A percentile compares a stretch with the other conserved stretches of the same genome.
These are phyloP conservation scores for Etheostoma nigrum DNA, from an alignment of 2,797 vertebrate genomes.

Conservation along the genomic window DNA sequence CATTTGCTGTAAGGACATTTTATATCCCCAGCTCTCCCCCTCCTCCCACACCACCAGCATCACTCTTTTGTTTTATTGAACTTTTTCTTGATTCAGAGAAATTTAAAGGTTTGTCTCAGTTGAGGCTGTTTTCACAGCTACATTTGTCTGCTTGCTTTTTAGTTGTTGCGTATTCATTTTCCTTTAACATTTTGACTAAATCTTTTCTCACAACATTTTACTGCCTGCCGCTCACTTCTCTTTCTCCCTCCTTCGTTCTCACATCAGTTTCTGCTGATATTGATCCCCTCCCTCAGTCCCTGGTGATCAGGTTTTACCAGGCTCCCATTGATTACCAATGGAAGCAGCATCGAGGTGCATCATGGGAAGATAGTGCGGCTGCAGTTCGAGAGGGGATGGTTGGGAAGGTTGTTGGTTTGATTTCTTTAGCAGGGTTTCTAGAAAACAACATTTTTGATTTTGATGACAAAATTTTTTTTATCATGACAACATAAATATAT, in stretches of 20 bases:
- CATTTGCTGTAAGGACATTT: conserved; percentile 71
- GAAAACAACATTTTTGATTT: background rate
- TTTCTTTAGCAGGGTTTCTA: conserved; percentile 14
- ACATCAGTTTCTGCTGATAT: conserved; percentile 75
- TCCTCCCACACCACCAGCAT: background rate
- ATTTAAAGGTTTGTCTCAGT: background rate
- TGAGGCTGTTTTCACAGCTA: background rate
- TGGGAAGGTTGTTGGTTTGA: conserved; percentile 54
- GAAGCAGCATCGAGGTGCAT: conserved; percentile 63
- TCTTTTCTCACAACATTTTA: conserved; percentile 46
- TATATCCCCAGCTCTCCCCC: background rate
- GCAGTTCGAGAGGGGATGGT: conserved; percentile 23
- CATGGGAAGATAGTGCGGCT: conserved; percentile 59
- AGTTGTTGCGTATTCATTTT: conserved; percentile 8
- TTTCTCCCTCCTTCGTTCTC: conserved; percentile 59
- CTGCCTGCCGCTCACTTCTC: conserved; percentile 25
- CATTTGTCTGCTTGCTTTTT: background rate
- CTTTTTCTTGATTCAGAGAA: conserved; percentile 15
- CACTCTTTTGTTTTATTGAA: conserved; percentile 41
- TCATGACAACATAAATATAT: no score
- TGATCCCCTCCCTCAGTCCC: conserved; percentile 68
- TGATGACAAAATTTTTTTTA: no score
- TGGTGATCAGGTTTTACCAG: conserved; percentile 78
- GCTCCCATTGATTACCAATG: conserved; percentile 78
- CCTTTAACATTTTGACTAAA: background rate